Percentiles rank a stretch among this genome's conserved stretches.
phyloP scores from a whole-genome alignment of 2,888 invertebrate genomes.

The Latrodectus hesperus region DNA sequence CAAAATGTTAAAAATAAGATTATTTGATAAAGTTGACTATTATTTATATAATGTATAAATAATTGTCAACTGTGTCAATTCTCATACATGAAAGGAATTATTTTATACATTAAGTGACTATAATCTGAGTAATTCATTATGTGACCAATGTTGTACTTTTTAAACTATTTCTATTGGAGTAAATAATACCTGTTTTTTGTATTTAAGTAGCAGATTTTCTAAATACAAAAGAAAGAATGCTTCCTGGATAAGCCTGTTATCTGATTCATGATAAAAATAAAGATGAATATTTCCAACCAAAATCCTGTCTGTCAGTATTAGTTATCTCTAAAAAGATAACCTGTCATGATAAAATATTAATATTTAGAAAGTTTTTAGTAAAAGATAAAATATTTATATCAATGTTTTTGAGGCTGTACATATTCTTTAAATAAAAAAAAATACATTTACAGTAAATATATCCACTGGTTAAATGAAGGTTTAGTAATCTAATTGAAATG shows the following conservation, averaged over 20 bases:
- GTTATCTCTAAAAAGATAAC: conserved; percentile 70
- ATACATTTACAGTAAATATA: not conserved
- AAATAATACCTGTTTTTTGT: conserved; percentile 71
- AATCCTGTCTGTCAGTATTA: conserved; percentile 69
- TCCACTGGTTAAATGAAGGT: not conserved
- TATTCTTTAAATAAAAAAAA: not conserved
- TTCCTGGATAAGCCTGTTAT: conserved; percentile 90
- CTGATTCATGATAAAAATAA: conserved; percentile 93
- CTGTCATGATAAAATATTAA: conserved; percentile 72
- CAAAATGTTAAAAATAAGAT: too few relatives aligned
- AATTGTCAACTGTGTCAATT: too few relatives aligned
- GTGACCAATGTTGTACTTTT: too few relatives aligned
- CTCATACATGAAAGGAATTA: too few relatives aligned
- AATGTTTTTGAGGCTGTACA: too few relatives aligned
- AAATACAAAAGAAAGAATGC: conserved; percentile 84
- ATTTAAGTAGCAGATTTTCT: conserved; percentile 77
- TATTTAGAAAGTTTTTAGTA: not conserved
- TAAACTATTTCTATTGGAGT: too few relatives aligned
- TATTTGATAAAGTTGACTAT: too few relatives aligned
- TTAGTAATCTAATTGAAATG: not conserved
- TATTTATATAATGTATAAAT: too few relatives aligned
- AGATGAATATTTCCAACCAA: conserved; percentile 89
- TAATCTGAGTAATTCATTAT: too few relatives aligned
- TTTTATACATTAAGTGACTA: too few relatives aligned
- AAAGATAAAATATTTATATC: not conserved